Conservation (phyloP, 2,113 vertebrate species). For the Aphyosemion australe region DNA sequence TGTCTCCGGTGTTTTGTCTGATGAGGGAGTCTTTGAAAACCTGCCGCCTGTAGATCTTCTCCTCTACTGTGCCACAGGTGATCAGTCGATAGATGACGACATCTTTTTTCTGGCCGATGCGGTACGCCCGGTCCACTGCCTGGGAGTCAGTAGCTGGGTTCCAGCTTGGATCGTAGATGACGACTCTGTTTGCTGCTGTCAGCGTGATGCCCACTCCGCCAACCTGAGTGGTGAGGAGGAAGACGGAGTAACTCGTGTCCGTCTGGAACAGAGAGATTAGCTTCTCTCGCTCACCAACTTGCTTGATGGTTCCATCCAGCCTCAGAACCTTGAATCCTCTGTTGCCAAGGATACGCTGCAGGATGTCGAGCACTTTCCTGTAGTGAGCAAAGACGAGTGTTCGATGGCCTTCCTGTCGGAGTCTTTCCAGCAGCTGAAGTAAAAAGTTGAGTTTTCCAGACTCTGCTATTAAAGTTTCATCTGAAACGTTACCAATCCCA, state of each 20-base stretch:
- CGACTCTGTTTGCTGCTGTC: slow-evolving; percentile 90
- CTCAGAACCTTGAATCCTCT: slow-evolving; percentile 80
- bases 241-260: slow-evolving; percentile 80
- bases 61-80: slow-evolving; percentile 93
- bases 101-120: slow-evolving; percentile 92
- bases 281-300: slow-evolving; percentile 85
- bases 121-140: slow-evolving; percentile 92
- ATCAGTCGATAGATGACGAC: slow-evolving; percentile 94
- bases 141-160: slow-evolving; percentile 96
- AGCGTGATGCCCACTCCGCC: slow-evolving; percentile 93
- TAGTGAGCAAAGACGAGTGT: slow-evolving; percentile 93
- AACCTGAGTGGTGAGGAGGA: slow-evolving; percentile 93
- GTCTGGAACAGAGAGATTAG: slow-evolving; percentile 88
- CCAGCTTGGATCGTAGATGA: slow-evolving; percentile 98
- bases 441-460: slow-evolving; percentile 93
- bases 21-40: slow-evolving; percentile 96
- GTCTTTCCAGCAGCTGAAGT: slow-evolving; percentile 82
- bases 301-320: slow-evolving; percentile 87
- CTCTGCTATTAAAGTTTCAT: slow-evolving; percentile 85
- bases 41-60: slow-evolving; percentile 95
- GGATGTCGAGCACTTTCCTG: slow-evolving; percentile 91
- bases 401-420: slow-evolving; percentile 85
- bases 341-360: slow-evolving; percentile 83
- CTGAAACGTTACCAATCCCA: slow-evolving; percentile 79
- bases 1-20: slow-evolving; percentile 91